phyloP scores from a whole-genome alignment of 2,797 vertebrate species.

The Chloroceryle inda region DNA sequence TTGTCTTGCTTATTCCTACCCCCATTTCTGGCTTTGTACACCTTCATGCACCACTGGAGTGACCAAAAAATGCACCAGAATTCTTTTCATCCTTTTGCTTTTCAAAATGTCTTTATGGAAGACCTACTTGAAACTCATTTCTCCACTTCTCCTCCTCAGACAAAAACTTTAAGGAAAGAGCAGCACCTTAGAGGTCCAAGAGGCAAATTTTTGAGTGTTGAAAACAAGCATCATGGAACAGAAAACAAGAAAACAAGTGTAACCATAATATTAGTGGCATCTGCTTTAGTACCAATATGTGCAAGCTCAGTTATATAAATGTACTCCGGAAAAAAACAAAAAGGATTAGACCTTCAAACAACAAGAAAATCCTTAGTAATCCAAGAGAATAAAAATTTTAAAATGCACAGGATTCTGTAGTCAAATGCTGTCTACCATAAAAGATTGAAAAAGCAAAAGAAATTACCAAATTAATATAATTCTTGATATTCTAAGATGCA shows the following conservation, averaged over 20 bases:
- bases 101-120: background rate
- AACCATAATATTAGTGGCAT: background rate
- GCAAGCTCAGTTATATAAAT: background rate
- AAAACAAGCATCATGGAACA: background rate
- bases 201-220: background rate
- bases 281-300: background rate
- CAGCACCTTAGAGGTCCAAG: background rate
- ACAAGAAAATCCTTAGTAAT: background rate
- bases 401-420: background rate
- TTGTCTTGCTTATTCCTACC: background rate
- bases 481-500: background rate
- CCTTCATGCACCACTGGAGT: background rate
- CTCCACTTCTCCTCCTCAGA: background rate
- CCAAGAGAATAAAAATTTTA: background rate
- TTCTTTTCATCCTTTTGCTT: background rate
- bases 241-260: background rate
- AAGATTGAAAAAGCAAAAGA: background rate
- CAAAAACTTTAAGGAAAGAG: background rate
- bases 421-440: background rate
- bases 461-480: background rate
- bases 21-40: background rate
- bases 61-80: background rate
- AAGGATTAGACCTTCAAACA: background rate
- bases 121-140: background rate
- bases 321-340: background rate